Evolutionary conservation across 2,113 vertebrate genomes (phyloP).

Genomic region (Caretta caretta): DNA sequence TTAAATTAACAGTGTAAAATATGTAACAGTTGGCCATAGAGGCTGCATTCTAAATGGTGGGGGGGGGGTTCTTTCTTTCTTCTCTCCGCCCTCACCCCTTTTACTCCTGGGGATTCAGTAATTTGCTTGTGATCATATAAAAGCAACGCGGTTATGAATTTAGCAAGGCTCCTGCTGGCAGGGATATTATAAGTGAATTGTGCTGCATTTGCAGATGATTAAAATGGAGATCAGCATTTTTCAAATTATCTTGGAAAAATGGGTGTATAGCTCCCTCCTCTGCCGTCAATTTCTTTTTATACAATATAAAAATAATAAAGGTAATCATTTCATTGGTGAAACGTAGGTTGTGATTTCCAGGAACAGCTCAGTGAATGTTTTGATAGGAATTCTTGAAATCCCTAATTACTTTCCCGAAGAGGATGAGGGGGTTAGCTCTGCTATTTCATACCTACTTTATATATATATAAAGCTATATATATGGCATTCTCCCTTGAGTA

Average conservation of each 20-base stretch:
- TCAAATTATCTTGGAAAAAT: slow-evolving; percentile 71
- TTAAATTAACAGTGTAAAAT: slow-evolving; percentile 67
- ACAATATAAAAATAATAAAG: slow-evolving; percentile 57
- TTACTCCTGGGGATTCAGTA: slow-evolving; percentile 68
- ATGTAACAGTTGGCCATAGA: slow-evolving; percentile 24
- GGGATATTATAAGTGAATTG: slow-evolving; percentile 70
- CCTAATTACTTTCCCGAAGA: neutral
- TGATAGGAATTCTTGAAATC: slow-evolving; percentile 15
- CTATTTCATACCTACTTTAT: neutral
- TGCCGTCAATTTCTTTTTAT: slow-evolving; percentile 65
- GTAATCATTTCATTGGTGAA: slow-evolving; percentile 40
- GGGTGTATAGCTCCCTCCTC: slow-evolving; percentile 30
- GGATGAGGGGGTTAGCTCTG: neutral
- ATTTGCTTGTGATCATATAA: slow-evolving; percentile 66
- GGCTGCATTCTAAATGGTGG: slow-evolving; percentile 15
- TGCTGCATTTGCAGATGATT: slow-evolving; percentile 75
- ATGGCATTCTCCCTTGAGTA: neutral
- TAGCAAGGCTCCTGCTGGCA: slow-evolving; percentile 70
- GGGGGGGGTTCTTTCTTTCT: neutral
- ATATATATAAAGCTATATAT: neutral
- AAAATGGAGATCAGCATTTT: slow-evolving; percentile 74
- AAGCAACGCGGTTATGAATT: slow-evolving; percentile 69
- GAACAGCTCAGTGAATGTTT: neutral
- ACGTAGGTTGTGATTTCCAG: slow-evolving; percentile 13
- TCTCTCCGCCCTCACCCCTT: neutral